Conservation (phyloP, 1,140 invertebrate species). For the Drosophila ficusphila region DNA sequence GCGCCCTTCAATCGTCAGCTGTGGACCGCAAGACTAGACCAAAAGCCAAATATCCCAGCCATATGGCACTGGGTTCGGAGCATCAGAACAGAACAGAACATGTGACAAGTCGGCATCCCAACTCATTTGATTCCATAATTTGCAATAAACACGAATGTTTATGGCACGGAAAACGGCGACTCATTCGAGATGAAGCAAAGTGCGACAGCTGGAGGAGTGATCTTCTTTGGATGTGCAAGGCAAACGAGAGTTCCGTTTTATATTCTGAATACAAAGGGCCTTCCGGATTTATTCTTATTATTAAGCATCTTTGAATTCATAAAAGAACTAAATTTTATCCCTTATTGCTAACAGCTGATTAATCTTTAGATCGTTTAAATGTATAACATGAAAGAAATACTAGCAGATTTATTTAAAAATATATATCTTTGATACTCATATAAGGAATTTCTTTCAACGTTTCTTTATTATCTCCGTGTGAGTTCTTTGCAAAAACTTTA, state of each 20-base stretch:
- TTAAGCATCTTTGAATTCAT: background rate
- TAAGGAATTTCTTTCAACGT: background rate
- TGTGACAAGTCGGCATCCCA: slow-evolving; percentile 51
- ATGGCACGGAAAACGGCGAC: slow-evolving; percentile 51
- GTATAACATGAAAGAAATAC: no score
- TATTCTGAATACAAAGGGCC: slow-evolving; percentile 3
- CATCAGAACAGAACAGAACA: slow-evolving; percentile 31
- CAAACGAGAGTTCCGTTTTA: background rate
- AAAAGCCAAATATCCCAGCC: slow-evolving; percentile 35
- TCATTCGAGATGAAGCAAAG: slow-evolving; percentile 29
- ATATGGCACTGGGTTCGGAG: slow-evolving; percentile 36
- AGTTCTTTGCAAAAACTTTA: background rate
- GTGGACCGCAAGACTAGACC: slow-evolving; percentile 55
- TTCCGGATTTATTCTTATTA: slow-evolving; percentile 15
- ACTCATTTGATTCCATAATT: slow-evolving; percentile 58
- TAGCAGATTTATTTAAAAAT: no score
- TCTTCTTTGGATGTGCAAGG: background rate
- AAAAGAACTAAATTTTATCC: no score
- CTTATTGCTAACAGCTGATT: background rate
- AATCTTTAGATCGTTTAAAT: background rate
- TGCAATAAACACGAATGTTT: slow-evolving; percentile 77
- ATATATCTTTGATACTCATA: no score
- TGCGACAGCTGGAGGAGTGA: slow-evolving; percentile 30
- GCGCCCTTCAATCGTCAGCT: slow-evolving; percentile 51
- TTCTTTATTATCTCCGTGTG: slow-evolving; percentile 3